A percentile compares a stretch with the other conserved stretches of the same genome.
These are phyloP conservation scores for Tetramorium simillimum DNA, from an alignment of 1,140 invertebrate species.

Conservation along the genomic window DNA sequence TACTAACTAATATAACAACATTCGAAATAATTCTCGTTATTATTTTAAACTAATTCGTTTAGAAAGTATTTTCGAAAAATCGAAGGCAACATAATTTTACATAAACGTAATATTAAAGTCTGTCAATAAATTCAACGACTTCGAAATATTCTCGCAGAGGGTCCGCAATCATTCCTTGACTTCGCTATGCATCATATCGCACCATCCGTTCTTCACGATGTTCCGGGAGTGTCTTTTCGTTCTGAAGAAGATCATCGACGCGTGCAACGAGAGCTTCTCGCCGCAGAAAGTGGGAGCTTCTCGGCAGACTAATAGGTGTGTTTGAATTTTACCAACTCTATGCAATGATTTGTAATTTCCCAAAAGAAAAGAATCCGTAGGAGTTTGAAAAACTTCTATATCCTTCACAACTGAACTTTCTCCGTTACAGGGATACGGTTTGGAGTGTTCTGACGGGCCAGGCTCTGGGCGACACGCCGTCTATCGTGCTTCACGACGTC, in stretches of 20 bases:
- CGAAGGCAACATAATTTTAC: neutral
- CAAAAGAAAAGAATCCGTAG: neutral
- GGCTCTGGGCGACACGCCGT: conserved; percentile 91
- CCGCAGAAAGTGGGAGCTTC: conserved; percentile 95
- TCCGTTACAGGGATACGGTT: conserved; percentile 92
- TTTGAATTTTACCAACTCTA: neutral
- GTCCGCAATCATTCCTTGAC: conserved; percentile 96
- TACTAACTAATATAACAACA: conserved; percentile 17
- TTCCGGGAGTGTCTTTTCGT: conserved; percentile 99
- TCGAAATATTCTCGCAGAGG: conserved; percentile 86
- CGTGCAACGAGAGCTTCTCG: conserved; percentile 97
- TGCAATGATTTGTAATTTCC: neutral
- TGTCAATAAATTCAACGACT: neutral
- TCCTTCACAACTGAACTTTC: neutral
- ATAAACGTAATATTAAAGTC: neutral
- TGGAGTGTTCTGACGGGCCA: conserved; percentile 95
- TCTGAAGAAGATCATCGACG: conserved; percentile 97
- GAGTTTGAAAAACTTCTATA: neutral
- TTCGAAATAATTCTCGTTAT: neutral
- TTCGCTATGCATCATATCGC: conserved; percentile 98
- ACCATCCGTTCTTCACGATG: conserved; percentile 99
- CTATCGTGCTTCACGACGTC: conserved; percentile 97
- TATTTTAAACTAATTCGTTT: neutral
- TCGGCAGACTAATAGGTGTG: conserved; percentile 92
- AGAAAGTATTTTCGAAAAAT: neutral